phyloP scores from a whole-genome alignment of 2,113 vertebrate genomes.

The Chaetorhynchus papuensis region DNA sequence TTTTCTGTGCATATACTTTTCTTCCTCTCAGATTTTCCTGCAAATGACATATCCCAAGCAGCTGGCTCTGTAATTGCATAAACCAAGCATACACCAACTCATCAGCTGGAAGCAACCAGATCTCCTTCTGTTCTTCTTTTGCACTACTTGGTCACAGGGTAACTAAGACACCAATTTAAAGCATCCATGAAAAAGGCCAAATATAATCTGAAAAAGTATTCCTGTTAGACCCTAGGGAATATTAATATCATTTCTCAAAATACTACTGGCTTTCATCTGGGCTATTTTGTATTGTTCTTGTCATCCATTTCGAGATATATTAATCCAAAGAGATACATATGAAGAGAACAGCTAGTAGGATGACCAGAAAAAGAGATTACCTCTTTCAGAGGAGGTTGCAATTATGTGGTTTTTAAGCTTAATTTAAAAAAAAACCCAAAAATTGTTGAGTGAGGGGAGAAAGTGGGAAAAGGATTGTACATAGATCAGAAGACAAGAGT shows the following conservation, averaged over 20 bases:
- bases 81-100: constrained; percentile 53
- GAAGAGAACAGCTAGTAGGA: not conserved
- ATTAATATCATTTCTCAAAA: not conserved
- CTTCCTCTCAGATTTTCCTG: constrained; percentile 12
- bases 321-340: not conserved
- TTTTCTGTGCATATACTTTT: constrained; percentile 16
- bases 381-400: not conserved
- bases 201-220: not conserved
- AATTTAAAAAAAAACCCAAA: not conserved
- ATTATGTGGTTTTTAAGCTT: not conserved
- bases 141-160: constrained; percentile 20
- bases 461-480: not conserved
- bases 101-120: constrained; percentile 50
- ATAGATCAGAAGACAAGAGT: not conserved
- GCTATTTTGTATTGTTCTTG: not conserved
- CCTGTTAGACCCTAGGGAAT: not conserved
- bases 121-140: constrained; percentile 52
- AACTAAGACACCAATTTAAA: not conserved
- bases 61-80: constrained; percentile 41
- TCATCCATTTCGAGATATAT: not conserved
- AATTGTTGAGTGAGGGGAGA: not conserved
- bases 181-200: not conserved
- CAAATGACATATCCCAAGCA: constrained; percentile 40
- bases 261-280: not conserved
- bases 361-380: not conserved